Base-by-base conservation (phyloP, 2,113 vertebrate genomes). In the Morone saxatilis region DNA sequence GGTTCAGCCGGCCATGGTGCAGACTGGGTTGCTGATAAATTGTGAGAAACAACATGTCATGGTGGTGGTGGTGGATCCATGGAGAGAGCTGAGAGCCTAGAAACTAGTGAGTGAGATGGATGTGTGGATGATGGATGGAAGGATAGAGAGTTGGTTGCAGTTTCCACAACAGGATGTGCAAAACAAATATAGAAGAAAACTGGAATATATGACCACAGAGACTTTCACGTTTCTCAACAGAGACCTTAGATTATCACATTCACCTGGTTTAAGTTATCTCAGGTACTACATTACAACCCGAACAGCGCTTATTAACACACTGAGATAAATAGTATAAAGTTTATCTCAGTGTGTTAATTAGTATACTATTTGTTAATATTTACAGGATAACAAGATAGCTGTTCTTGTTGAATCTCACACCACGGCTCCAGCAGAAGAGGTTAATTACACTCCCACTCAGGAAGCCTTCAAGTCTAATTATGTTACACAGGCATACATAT, bases 1-100 rank as follows among this genome's bases (percentile, higher is more conserved):
- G 65, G 50, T 48, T 77, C 36, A 65, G 71, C 20, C 36, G 62
- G 67, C 20, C 81, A 54, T 63, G 59, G 56, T 67, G 67, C 76
- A 77, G 65, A 81, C 16, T 41, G 38, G 83, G 80, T 20, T 68
- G 54, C 68, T 77, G 22, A 80, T 78, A 76, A 76, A 80, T 84
- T 77, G 75, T 69, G 62, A 82, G 63, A 72, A 86, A 86, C 77
- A 76, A 69, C 65, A 80, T 81, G 69, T 66, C 80, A 78, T 51
- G 69, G 74, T 43, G 67, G 77, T 40, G 65, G 77, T 40, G 65
- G 77, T 43, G 62, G 76, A 72, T 77, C 70, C 38, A 70, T 61
- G 43, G 67, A 76, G 62, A 56, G 74, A 72, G 51, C 36, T 51
- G 36, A 76, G 54, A 59, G 63, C 57, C 50, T 25, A 7, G 20